Base-by-base conservation (phyloP, 1,140 invertebrate genomes). In the Pachypsylla venusta region DNA sequence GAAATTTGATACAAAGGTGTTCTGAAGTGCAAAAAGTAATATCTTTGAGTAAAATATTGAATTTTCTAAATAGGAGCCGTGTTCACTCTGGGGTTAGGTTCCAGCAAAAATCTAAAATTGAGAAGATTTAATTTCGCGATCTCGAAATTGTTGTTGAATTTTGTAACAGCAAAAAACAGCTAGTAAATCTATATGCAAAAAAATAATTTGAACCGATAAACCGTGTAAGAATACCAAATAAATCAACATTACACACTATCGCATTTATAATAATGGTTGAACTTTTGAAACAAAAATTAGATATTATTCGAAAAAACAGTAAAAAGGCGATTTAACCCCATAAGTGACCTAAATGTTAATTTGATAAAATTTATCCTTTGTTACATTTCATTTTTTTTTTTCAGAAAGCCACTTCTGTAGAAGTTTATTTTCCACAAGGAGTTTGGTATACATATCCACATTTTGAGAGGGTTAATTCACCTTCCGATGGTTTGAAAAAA, bases 371-470 rank as follows among this genome's bases (percentile, higher is more conserved):
- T 68, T 70, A 60, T 60, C 61, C 28, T 64, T 62, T 3, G 53
- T 54, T 19, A n/a, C 27, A n/a, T 35, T 10, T 10, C 13, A 56
- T 35, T 54, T 25, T 14, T 56, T 53, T 57, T 57, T 60, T 61
- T 25, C 57, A 75, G 64, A 69, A 70, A 20, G 68, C 74, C 57
- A 72, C 64, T 14, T 66, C 66, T 0, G 73, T 84, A 1, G 66
- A 70, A 1, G 78, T 78, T 2, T 89, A 87, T 65, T 74, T 91
- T 62, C 89, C 88, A 1, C 70, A 72, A 19, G 79, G 76, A 2
- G 59, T 76, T 2, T 93, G 88, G 89, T 91, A 87, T 65, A 76
- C 84, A 67, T 78, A 79, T 61, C 76, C 80, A 63, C 76, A 74
- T 5, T 75, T 77, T 19, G 62, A 67, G 14, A 40, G 62, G 7